Evolutionary conservation across 2,113 vertebrate species (phyloP).

Genomic region (Grus americana): DNA sequence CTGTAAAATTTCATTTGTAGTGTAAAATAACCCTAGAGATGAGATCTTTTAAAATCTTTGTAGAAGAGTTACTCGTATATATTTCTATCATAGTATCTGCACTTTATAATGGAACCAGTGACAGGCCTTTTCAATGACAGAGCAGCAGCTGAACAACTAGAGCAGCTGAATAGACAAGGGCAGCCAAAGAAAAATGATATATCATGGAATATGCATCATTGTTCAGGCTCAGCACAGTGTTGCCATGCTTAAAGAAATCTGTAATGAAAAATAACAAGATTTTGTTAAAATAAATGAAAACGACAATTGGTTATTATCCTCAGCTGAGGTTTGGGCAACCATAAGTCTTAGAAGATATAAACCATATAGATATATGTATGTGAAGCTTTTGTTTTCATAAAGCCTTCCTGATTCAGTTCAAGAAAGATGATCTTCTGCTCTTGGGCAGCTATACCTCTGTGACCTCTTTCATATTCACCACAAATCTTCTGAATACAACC

Average conservation of each 20-base stretch:
- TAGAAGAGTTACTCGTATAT: not conserved
- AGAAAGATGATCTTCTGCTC: not conserved
- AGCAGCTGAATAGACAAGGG: not conserved
- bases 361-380: not conserved
- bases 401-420: not conserved
- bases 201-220: not conserved
- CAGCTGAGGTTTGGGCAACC: not conserved
- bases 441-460: not conserved
- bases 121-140: not conserved
- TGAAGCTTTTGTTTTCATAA: not conserved
- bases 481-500: not conserved
- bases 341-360: not conserved
- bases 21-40: conserved; percentile 37
- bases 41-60: conserved; percentile 11
- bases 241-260: not conserved
- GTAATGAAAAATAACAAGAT: not conserved
- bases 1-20: conserved; percentile 47
- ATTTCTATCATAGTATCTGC: not conserved
- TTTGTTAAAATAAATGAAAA: not conserved
- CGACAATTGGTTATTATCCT: not conserved
- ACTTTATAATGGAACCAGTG: not conserved
- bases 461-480: not conserved
- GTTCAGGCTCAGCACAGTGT: not conserved
- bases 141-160: not conserved
- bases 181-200: not conserved